Conservation (phyloP, 1,140 invertebrate species). For the Pseudobourletiella spinata region DNA sequence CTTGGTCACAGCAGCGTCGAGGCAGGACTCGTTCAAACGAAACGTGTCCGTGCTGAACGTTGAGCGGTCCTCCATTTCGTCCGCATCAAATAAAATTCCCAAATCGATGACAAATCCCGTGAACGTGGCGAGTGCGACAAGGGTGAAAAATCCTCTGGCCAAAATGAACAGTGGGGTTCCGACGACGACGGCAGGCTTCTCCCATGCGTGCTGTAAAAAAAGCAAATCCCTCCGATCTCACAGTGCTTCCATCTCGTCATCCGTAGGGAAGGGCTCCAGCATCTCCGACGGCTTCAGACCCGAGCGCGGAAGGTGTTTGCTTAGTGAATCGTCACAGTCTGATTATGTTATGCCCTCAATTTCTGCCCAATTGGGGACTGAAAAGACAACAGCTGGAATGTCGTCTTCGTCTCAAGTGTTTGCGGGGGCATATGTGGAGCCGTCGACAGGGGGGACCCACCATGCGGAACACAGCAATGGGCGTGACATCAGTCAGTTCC, state of each 20-base stretch:
- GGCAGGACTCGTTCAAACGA: slow-evolving; percentile 11
- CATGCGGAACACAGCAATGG: background rate
- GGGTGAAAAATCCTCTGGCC: too few species aligned
- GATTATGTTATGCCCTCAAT: slow-evolving; percentile 21
- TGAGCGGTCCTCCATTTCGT: slow-evolving; percentile 14
- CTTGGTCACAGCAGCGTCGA: background rate
- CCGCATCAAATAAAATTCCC: slow-evolving; percentile 15
- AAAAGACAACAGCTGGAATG: background rate
- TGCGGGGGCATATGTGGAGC: background rate
- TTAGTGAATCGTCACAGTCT: slow-evolving; percentile 3
- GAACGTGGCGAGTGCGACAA: background rate
- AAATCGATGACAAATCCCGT: slow-evolving; percentile 16
- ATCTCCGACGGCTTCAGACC: background rate
- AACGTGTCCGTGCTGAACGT: slow-evolving; percentile 12
- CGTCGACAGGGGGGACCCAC: background rate
- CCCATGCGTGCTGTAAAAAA: slow-evolving; percentile 14
- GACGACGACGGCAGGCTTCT: background rate
- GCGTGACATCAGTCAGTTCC: background rate
- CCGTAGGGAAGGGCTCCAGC: background rate
- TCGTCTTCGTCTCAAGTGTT: slow-evolving; percentile 3
- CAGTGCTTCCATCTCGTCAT: slow-evolving; percentile 8
- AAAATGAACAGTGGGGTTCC: background rate
- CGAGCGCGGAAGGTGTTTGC: slow-evolving; percentile 11
- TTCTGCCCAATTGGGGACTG: background rate
- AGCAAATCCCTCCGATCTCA: slow-evolving; percentile 13